Evolutionary conservation across 2,113 vertebrate genomes (phyloP), one percentile per base, ranked within the genome.

Genomic region (Poicephalus gulielmi): DNA sequence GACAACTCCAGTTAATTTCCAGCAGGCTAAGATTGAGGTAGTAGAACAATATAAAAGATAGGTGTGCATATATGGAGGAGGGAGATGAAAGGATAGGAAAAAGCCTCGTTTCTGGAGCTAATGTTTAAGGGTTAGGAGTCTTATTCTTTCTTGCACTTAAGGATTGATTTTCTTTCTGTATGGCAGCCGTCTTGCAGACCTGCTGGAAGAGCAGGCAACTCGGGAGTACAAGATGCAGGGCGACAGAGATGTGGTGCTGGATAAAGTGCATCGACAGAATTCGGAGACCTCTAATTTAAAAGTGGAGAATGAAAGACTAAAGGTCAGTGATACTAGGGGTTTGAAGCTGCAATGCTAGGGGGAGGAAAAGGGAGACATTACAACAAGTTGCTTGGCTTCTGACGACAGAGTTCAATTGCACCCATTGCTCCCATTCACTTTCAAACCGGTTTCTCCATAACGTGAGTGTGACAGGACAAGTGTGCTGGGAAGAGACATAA

Each of bases 221-320:
- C 37, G 96, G 24, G 98, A 99, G 94, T 98, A 99, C 28, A 98
- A 98, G 95, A 94, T 98, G 68, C 94, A 97, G 19, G 94, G 94
- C 3, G 98, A 99, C 70, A 97, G 97, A 60, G 98, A 98, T 14
- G 64, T 99, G 67, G 35, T 98, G 44, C 57, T 15, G n/a, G 97
- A 98, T 47, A 98, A 97, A 76, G 78, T 99, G 20, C 98, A 98
- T 68, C 97, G 67, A 46, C 94, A 99, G 89, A 98, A 94, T 30
- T 89, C 98, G 7, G 99, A 99, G 44, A 98, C 92, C 71, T 96
- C 97, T 3, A 50, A 97, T 14, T 96, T 97, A 68, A 98, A 98
- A 68, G 93, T 98, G 63, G 99, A 99, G 83, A 99, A 99, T 10
- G 99, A 99, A 90, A 98, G 94, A 69, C 98, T 99, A 6, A 99